Base-by-base conservation (phyloP, 2,797 vertebrate genomes). In the Okamejei kenojei region DNA sequence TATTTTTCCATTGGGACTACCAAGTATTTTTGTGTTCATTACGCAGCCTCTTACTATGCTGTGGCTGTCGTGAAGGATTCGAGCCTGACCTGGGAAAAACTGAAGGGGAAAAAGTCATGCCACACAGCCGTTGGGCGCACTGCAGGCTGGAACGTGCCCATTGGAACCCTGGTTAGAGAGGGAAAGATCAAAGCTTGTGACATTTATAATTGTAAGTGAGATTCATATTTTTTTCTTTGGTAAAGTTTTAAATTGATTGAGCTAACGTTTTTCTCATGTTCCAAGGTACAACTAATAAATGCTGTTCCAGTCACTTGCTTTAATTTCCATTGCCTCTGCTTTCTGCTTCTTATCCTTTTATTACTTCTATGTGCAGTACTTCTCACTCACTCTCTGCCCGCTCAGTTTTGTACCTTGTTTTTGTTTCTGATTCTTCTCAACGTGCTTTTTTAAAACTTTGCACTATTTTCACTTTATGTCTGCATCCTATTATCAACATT, bases 91-190 rank as follows among this genome's bases (percentile, higher is more conserved):
- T 96, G 96, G 96, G 94, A 95, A 58, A 94, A 95, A 0, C 95
- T 99, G 94, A 81, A 32, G 94, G 96, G 95, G 2, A 97, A 94
- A 94, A 98, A 93, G 94, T 98, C 98, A 0, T 99, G 98, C 95
- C 98, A 99, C 95, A 99, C 98, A 0, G 98, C 96, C 0, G 2
- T 98, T 0, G 97, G 95, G 90, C 97, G 97, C 93, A 98, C 97
- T 0, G 98, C 98, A 9, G 98, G 98, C 94, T 99, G 98, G 98
- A 98, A 98, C 94, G 94, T 99, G 54, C 98, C 98, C 90, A 96
- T 99, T 96, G 97, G 98, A 63, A 17, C 1, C 23, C 94, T 94
- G 38, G 95, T 99, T 91, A 94, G 96, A 94, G 94, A 94, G 5
- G 3, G 68, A 21, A 54, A 1, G 0, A 97, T 93, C 0, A 7